Conservation (phyloP, 2,888 invertebrate species). For the Rhamphomyia laevipes region DNA sequence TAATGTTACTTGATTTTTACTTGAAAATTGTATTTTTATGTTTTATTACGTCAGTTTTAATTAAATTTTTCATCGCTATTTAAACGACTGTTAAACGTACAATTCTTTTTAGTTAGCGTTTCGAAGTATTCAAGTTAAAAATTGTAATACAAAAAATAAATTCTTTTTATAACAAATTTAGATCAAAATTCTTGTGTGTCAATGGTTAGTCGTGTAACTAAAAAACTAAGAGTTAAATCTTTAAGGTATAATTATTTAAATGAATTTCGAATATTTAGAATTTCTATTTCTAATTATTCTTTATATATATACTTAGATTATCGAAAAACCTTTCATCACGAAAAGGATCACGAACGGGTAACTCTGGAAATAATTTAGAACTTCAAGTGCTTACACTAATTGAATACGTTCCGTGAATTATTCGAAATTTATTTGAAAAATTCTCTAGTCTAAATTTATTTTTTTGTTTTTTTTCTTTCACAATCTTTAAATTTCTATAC, state of each 20-base stretch:
- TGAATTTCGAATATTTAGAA: background rate
- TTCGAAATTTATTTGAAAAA: slow-evolving; percentile 5
- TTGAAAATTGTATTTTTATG: no score
- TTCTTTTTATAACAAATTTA: no score
- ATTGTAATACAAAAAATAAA: no score
- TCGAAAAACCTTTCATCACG: slow-evolving; percentile 70
- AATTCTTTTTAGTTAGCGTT: no score
- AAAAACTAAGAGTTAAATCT: background rate
- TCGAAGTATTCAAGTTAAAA: no score
- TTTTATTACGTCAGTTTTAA: no score
- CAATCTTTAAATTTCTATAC: slow-evolving; percentile 1
- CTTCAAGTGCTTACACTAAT: slow-evolving; percentile 70
- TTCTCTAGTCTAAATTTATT: background rate
- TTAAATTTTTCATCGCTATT: no score
- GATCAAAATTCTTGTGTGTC: slow-evolving; percentile 25
- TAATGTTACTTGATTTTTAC: no score
- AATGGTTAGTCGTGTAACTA: slow-evolving; percentile 28
- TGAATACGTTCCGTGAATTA: slow-evolving; percentile 71
- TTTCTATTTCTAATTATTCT: background rate
- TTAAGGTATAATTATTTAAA: background rate
- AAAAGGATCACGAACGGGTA: slow-evolving; percentile 74
- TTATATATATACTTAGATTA: slow-evolving; percentile 59
- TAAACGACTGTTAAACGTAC: no score
- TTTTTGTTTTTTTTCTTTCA: no score
- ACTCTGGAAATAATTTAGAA: slow-evolving; percentile 75